Base-by-base conservation (phyloP, 2,797 vertebrate genomes). In the Phyllotis vaccarum region DNA sequence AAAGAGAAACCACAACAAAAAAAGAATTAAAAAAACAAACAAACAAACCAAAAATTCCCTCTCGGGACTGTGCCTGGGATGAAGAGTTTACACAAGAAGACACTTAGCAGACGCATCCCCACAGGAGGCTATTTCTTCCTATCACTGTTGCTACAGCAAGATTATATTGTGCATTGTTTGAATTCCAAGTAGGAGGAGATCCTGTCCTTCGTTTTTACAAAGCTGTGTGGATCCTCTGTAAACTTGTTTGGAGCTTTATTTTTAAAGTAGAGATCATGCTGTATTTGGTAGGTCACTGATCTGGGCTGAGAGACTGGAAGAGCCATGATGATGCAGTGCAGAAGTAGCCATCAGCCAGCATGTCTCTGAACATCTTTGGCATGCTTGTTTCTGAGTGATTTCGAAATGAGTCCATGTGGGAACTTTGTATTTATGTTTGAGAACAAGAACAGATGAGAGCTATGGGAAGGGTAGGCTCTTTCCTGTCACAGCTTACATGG, bases 281-380 rank as follows among this genome's bases (percentile, higher is more conserved):
- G 89, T 97, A 89, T 97, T 95, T 95, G 95, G 86, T 52, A 68
- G 72, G 81, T 95, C 90, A 91, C 60, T 89, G 88, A 56, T 96
- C 72, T 97, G 85, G 85, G 92, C 95, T 87, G 96, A 94, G 93
- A 81, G 91, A 95, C 81, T 96, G 95, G 97, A n/a, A 83, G 85
- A 81, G 91, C 27, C 91, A 90, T 80, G 90, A 86, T 88, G 83
- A 92, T 86, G 70, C 79, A 92, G 86, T 34, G 90, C 66, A 81
- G 89, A 43, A 72, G 86, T 79, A 80, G 52, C 74, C 54, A 52
- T 58, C 66, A 64, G 66, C 76, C 82, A 94, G 81, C 2, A 52
- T 96, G 93, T 96, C 87, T 96, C 87, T 95, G 72, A 75, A 82
- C 9, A n/a, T 62, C 83, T 95, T 95, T 90, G 58, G 79, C 40